phyloP scores from a whole-genome alignment of 1,140 invertebrate genomes.

The Schlechtendalia chinensis region DNA sequence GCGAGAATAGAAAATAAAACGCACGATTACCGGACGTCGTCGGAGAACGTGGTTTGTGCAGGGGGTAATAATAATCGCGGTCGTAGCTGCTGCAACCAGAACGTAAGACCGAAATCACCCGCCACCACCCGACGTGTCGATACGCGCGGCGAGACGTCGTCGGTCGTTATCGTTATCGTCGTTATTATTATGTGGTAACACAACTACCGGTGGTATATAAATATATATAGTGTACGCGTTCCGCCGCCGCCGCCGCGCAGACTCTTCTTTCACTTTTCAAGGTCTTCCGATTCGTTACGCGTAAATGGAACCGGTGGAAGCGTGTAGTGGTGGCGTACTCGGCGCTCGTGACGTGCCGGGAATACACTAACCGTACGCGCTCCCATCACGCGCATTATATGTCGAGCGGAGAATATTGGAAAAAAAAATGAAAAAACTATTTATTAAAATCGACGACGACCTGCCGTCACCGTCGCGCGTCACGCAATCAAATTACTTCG shows the following conservation, averaged over 20 bases:
- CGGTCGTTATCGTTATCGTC: constrained; percentile 30
- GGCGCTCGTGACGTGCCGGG: neutral
- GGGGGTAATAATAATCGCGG: too few relatives aligned
- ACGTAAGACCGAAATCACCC: constrained; percentile 18
- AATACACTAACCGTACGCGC: too few relatives aligned
- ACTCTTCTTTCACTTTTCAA: constrained; percentile 50
- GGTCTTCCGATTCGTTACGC: constrained; percentile 46
- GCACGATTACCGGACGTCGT: too few relatives aligned
- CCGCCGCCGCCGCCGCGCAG: constrained; percentile 1
- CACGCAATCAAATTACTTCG: neutral
- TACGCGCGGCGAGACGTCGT: neutral
- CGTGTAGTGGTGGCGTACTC: neutral
- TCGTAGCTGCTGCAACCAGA: too few relatives aligned
- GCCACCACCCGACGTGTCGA: neutral
- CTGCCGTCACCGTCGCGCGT: neutral
- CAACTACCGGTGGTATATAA: neutral
- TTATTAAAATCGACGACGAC: constrained; percentile 2
- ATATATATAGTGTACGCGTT: neutral
- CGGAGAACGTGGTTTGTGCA: too few relatives aligned
- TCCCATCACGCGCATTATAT: too few relatives aligned
- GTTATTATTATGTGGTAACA: constrained; percentile 16
- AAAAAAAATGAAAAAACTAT: constrained; percentile 8
- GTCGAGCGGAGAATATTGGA: neutral
- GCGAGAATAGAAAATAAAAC: neutral
- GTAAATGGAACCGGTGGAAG: constrained; percentile 20